A percentile compares a stretch with the other conserved stretches of the same genome.
These are phyloP conservation scores for Rhopalosiphum maidis DNA, from an alignment of 1,140 invertebrate species.

Conservation along the genomic window DNA sequence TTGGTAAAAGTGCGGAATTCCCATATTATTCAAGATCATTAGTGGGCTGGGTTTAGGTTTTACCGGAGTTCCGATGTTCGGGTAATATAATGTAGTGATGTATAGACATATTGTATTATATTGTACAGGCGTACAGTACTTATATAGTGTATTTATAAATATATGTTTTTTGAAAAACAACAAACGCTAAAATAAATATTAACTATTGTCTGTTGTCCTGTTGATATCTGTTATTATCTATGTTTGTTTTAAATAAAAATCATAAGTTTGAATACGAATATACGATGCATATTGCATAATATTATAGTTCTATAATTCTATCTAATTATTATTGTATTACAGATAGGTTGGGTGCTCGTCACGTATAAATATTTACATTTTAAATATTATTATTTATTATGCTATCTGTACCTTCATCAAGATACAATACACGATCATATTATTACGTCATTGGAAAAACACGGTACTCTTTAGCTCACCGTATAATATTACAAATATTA, in stretches of 20 bases:
- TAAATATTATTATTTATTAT: background rate
- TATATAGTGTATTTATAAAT: background rate
- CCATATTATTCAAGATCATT: background rate
- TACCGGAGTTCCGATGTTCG: background rate
- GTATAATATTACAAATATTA: background rate
- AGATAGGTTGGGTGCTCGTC: too few relatives aligned
- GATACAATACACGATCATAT: background rate
- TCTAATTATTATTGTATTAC: background rate
- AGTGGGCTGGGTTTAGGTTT: background rate
- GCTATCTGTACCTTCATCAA: background rate
- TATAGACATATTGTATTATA: background rate
- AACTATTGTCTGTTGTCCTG: background rate
- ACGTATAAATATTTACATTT: background rate
- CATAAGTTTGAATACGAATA: background rate
- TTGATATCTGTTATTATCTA: background rate
- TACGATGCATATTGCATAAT: background rate
- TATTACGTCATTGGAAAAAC: conserved; percentile 6
- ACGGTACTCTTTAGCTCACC: background rate
- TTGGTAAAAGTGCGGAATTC: background rate
- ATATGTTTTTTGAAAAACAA: background rate
- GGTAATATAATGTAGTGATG: background rate
- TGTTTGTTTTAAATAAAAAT: conserved; percentile 1
- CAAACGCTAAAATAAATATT: background rate
- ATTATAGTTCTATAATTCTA: background rate
- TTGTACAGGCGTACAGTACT: background rate